These are phyloP conservation scores for Rachycentron canadum DNA, from an alignment of 2,797 vertebrate species.

Conservation along the genomic window DNA sequence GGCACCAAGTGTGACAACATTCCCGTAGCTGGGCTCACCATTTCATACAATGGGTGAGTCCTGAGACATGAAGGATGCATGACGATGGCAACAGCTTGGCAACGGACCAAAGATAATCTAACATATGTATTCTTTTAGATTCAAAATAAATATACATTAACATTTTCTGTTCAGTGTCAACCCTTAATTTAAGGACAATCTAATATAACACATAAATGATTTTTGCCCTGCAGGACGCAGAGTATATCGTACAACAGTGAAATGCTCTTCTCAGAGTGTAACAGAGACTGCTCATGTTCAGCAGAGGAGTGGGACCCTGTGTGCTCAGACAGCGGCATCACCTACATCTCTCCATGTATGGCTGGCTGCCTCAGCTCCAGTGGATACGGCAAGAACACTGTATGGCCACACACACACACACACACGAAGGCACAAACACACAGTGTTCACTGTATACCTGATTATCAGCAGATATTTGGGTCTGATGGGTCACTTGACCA, in stretches of 20 bases:
- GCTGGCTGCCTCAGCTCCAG: constrained; percentile 90
- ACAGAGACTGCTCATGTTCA: constrained; percentile 87
- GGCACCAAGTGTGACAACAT: constrained; percentile 87
- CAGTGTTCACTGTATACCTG: constrained; percentile 1
- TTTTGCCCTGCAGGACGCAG: constrained; percentile 80
- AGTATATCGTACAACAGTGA: constrained; percentile 71
- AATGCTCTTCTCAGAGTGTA: constrained; percentile 87
- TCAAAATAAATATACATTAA: background rate
- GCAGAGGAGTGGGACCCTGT: constrained; percentile 92
- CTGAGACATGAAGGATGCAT: background rate
- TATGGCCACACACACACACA: constrained; percentile 69
- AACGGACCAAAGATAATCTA: background rate
- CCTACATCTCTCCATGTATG: constrained; percentile 92
- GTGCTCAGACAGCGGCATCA: constrained; percentile 90
- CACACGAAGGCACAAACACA: background rate
- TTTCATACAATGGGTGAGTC: constrained; percentile 87
- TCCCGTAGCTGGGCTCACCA: constrained; percentile 86
- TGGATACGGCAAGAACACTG: constrained; percentile 87
- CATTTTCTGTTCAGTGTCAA: background rate
- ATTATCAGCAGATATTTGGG: background rate
- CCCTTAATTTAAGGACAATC: too few species aligned
- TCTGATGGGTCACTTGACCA: background rate
- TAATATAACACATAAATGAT: background rate
- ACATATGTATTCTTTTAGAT: background rate
- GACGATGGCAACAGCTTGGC: background rate